Base-by-base conservation (phyloP, 2,888 invertebrate genomes). In the Lithophane socia region DNA sequence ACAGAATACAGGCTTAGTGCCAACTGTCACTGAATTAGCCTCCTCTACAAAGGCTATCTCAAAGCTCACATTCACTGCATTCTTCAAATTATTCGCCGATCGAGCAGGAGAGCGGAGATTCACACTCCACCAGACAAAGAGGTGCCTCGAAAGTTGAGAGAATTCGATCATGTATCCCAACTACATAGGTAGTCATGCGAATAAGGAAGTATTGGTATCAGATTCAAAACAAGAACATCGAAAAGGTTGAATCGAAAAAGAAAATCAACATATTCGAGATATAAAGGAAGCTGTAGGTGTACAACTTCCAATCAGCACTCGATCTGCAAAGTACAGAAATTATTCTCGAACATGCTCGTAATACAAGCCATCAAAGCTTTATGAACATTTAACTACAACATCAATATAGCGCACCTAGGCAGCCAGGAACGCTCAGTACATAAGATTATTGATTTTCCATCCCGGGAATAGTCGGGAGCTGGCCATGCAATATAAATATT, bases 401-500 rank as follows among this genome's bases (percentile, higher is more conserved):
- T 73, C 77, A 73, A 82, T 73, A 78, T 66, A 83, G 80, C 66
- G 21, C 63, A 73, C 77, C 77, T 87, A 82, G 82, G 63, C 85
- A 86, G 84, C 75, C 85, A 82, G 80, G 77, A 83, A 84, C 73
- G 83, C 79, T 87, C 79, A 87, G 89, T 84, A 88, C 82, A 89
- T 80, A 89, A 86, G 82, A 84, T 82, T 89, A 92, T 92, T 88
- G 92, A 92, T 92, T 91, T 88, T 80, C 85, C 89, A 90, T 89
- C 88, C 89, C 87, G 82, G 87, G 87, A 84, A 89, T 87, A 86
- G 88, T 78, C 83, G 87, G 87, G 87, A 91, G 89, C 90, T 89
- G 84, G 86, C 87, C 85, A 87, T 88, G 85, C 86, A 88, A 90
- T 89, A 93, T 92, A 93, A 92, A 92, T 92, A 92, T 91, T 88